Conservation (phyloP, 1,140 invertebrate genomes). For the Meteorus sp. region DNA sequence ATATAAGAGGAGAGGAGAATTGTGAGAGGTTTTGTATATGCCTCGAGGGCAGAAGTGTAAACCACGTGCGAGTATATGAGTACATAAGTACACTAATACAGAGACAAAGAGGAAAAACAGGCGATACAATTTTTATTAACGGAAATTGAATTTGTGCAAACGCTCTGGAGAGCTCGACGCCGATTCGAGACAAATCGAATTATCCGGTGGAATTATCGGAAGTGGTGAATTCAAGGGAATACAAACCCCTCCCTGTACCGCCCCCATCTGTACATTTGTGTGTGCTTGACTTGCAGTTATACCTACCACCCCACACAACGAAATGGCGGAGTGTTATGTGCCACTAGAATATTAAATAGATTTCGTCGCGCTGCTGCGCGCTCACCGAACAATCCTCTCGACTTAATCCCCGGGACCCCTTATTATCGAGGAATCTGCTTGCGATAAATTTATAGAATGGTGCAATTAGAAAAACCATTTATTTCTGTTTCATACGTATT, state of each 20-base stretch:
- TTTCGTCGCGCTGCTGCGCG: too few relatives aligned
- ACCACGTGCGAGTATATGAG: background rate
- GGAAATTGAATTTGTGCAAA: slow-evolving; percentile 46
- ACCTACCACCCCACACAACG: background rate
- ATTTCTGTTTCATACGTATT: slow-evolving; percentile 5
- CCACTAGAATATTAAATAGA: slow-evolving; percentile 17
- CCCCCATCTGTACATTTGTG: background rate
- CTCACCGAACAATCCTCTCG: too few relatives aligned
- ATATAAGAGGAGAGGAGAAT: slow-evolving; percentile 12
- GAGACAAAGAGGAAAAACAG: slow-evolving; percentile 14
- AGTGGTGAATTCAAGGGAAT: slow-evolving; percentile 22
- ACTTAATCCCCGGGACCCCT: slow-evolving; percentile 12
- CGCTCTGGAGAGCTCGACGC: slow-evolving; percentile 36
- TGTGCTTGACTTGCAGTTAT: background rate
- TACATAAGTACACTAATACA: background rate
- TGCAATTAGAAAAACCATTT: slow-evolving; percentile 17
- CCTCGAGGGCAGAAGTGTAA: background rate
- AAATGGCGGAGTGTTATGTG: slow-evolving; percentile 16
- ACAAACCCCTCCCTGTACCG: background rate
- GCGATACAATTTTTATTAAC: slow-evolving; percentile 44
- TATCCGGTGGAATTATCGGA: slow-evolving; percentile 42
- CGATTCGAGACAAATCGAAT: slow-evolving; percentile 46
- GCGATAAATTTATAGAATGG: slow-evolving; percentile 12
- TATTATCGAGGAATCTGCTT: slow-evolving; percentile 18
- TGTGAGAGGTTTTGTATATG: slow-evolving; percentile 6